phyloP scores from a whole-genome alignment of 1,140 invertebrate species.

The Atta colombica region DNA sequence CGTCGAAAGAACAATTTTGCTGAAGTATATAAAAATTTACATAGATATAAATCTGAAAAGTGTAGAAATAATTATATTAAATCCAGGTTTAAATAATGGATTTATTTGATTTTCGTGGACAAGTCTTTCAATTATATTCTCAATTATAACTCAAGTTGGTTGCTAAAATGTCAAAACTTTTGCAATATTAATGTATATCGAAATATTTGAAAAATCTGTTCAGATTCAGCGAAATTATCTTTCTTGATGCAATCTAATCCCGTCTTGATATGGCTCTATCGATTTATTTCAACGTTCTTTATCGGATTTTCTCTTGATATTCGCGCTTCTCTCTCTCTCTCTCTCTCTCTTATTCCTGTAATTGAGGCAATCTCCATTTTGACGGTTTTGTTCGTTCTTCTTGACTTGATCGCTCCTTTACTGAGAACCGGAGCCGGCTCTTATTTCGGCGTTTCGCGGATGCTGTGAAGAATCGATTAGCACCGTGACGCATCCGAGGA shows the following conservation, averaged over 20 bases:
- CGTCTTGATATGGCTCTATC: conserved; percentile 19
- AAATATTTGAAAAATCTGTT: conserved; percentile 18
- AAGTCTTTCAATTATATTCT: too few species aligned
- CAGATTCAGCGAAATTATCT: background rate
- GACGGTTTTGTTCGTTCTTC: conserved; percentile 24
- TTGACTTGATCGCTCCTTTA: background rate
- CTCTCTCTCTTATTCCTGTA: conserved; percentile 7
- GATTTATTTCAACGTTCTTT: conserved; percentile 32
- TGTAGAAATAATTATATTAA: too few species aligned
- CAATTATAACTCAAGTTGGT: too few species aligned
- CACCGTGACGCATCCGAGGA: conserved; percentile 43
- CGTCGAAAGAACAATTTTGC: too few species aligned
- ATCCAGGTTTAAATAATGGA: too few species aligned
- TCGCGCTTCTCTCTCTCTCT: background rate
- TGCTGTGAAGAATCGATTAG: conserved; percentile 82
- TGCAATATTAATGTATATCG: background rate
- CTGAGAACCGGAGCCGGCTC: background rate
- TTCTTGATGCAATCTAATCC: conserved; percentile 9
- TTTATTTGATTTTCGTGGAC: too few species aligned
- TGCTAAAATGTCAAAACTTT: too few species aligned
- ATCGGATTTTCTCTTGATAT: conserved; percentile 1
- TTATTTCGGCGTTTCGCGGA: conserved; percentile 56
- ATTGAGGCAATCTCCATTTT: conserved; percentile 39
- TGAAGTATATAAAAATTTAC: too few species aligned
- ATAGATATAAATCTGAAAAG: too few species aligned